Percentiles rank a stretch among this genome's conserved stretches.
Evolutionary conservation across 2,888 invertebrate genomes (phyloP).

Genomic region (Blastobasis adustella): DNA sequence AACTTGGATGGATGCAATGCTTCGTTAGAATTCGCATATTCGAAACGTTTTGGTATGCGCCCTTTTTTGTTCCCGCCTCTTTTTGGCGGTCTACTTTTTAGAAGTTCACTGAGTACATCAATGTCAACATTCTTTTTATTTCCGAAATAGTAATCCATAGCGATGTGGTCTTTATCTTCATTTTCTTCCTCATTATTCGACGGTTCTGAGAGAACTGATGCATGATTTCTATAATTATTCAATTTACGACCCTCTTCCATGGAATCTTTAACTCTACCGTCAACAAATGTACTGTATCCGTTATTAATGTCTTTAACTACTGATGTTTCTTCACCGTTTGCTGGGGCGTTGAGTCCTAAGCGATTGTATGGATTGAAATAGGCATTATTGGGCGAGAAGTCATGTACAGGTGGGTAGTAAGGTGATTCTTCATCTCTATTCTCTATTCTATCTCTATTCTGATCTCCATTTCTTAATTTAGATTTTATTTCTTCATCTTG

Average conservation of each 20-base stretch:
- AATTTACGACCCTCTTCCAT: no score
- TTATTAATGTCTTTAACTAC: no score
- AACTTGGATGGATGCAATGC: slow-evolving; percentile 16
- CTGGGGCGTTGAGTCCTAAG: slow-evolving; percentile 27
- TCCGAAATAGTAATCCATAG: slow-evolving; percentile 31
- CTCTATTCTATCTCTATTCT: slow-evolving; percentile 6
- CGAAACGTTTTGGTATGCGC: not conserved
- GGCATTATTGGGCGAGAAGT: slow-evolving; percentile 35
- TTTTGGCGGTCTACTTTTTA: not conserved
- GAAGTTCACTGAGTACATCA: no score
- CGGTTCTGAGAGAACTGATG: no score
- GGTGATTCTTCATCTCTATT: slow-evolving; percentile 11
- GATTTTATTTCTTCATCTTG: no score
- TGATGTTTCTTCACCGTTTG: no score
- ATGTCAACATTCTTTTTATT: slow-evolving; percentile 2
- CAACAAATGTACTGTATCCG: no score
- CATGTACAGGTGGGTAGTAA: slow-evolving; percentile 33
- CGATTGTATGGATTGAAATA: slow-evolving; percentile 39
- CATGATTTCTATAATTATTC: no score
- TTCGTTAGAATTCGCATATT: slow-evolving; percentile 16
- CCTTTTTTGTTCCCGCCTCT: not conserved
- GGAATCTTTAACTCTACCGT: no score
- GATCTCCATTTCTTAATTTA: no score
- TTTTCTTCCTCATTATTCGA: not conserved
- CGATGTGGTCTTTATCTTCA: slow-evolving; percentile 20